These are phyloP conservation scores for Hydropotes inermis DNA, from an alignment of 2,113 vertebrate species.

Conservation along the genomic window DNA sequence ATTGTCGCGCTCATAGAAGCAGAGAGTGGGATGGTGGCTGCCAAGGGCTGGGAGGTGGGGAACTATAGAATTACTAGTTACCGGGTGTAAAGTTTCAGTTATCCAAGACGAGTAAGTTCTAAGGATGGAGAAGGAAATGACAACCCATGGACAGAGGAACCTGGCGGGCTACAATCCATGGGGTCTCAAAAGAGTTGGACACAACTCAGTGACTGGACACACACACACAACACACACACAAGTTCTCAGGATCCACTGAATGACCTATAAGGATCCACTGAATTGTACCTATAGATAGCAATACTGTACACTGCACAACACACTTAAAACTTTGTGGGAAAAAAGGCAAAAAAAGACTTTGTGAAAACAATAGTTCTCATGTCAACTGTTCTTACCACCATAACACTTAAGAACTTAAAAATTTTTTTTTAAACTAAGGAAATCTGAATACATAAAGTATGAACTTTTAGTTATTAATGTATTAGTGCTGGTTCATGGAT, in stretches of 20 bases:
- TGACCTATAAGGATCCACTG: background rate
- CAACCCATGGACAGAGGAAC: background rate
- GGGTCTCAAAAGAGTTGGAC: background rate
- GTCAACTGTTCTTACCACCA: background rate
- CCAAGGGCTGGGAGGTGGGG: background rate
- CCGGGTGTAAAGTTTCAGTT: background rate
- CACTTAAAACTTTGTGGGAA: background rate
- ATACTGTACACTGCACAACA: background rate
- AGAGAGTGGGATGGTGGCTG: background rate
- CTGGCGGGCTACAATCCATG: background rate
- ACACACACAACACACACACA: background rate
- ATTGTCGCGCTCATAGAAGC: background rate
- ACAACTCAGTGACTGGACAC: background rate
- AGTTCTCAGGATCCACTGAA: background rate
- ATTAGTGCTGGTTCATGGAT: background rate
- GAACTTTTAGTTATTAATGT: background rate
- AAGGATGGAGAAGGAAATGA: background rate
- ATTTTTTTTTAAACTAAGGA: background rate
- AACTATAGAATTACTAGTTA: background rate
- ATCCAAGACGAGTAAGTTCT: background rate
- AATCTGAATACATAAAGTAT: background rate
- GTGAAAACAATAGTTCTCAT: background rate
- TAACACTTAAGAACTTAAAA: background rate
- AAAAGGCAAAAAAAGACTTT: background rate
- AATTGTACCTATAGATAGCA: rapidly evolving